A percentile compares a stretch with the other conserved stretches of the same genome.
Evolutionary conservation across 2,797 vertebrate species (phyloP).

Genomic region (Enteromius anoplus): DNA sequence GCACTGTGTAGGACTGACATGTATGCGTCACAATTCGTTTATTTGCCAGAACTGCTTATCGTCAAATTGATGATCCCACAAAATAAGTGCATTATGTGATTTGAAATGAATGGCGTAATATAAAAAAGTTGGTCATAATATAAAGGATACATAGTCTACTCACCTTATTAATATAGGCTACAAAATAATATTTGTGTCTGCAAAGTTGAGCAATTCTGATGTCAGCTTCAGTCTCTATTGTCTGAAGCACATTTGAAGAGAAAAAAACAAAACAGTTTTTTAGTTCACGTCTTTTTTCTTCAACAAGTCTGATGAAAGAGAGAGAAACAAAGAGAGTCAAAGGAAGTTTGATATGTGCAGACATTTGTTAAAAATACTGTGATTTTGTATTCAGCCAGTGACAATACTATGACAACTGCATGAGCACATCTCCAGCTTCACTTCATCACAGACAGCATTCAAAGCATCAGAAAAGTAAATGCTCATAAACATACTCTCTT

Average conservation of each 20-base stretch:
- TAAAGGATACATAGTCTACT: neutral
- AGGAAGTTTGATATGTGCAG: neutral
- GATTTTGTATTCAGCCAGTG: neutral
- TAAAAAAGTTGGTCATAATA: neutral
- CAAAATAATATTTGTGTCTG: no score
- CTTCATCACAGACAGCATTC: neutral
- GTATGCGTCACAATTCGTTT: no score
- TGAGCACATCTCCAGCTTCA: neutral
- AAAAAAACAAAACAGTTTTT: no score
- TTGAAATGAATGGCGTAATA: neutral
- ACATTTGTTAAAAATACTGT: neutral
- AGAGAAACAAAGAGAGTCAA: neutral
- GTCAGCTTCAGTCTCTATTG: neutral
- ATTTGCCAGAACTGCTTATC: no score
- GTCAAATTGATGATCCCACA: no score
- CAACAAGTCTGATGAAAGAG: constrained; percentile 24
- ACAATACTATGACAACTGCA: neutral
- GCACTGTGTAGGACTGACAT: no score
- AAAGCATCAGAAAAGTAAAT: neutral
- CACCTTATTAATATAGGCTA: neutral
- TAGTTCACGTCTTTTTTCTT: neutral
- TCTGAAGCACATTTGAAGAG: neutral
- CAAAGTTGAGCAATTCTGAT: neutral
- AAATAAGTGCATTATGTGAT: neutral
- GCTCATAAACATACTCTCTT: neutral